These are phyloP conservation scores for Pangasius sanitwongsei DNA, from an alignment of 2,797 vertebrate species.

Conservation along the genomic window DNA sequence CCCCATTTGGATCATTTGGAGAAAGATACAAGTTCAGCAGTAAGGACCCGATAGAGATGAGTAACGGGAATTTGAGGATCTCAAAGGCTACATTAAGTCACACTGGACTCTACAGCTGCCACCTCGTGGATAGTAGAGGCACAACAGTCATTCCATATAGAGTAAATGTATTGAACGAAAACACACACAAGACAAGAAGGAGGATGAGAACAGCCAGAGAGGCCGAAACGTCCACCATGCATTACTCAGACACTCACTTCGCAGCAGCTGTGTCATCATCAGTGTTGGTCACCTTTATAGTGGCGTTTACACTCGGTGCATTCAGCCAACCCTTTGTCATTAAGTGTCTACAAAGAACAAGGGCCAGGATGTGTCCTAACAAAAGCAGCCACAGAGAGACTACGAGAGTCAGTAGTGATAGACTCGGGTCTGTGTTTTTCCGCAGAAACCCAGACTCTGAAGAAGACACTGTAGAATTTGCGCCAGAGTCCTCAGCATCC, in stretches of 20 bases:
- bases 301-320: constrained; percentile 73
- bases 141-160: constrained; percentile 61
- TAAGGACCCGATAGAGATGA: constrained; percentile 56
- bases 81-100: constrained; percentile 60
- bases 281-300: constrained; percentile 71
- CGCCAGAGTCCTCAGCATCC: constrained; percentile 47
- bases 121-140: constrained; percentile 56
- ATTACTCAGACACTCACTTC: constrained; percentile 56
- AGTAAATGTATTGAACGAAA: constrained; percentile 18
- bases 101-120: constrained; percentile 73
- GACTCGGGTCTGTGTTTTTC: constrained; percentile 6
- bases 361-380: not conserved
- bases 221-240: not conserved
- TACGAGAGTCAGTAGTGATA: not conserved
- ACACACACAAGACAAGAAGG: not conserved
- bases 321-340: constrained; percentile 65
- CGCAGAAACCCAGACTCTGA: constrained; percentile 3
- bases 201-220: constrained; percentile 23
- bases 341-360: constrained; percentile 58
- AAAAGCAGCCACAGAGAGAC: not conserved
- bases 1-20: constrained; percentile 70
- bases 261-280: constrained; percentile 67
- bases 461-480: constrained; percentile 16
- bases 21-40: constrained; percentile 26
- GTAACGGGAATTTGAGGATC: constrained; percentile 67